Evolutionary conservation across 2,888 invertebrate species (phyloP), one percentile per base, ranked within the genome.

Genomic region (Tetropium fuscum): DNA sequence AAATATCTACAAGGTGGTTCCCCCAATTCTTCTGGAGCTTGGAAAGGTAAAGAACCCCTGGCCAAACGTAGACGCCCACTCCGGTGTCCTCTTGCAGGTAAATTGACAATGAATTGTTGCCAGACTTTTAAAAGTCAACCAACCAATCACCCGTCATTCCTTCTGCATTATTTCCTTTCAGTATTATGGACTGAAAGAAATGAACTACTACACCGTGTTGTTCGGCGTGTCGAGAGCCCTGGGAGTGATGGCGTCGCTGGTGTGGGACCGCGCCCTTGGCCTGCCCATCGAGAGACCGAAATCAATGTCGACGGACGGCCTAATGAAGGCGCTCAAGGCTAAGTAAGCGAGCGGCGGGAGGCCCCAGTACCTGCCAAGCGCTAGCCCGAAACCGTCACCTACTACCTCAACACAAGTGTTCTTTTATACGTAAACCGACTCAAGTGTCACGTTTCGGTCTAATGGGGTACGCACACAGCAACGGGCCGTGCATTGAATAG

Each of bases 41-140:
- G 97, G 97, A 78, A 97, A 97, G 84, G 96, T 96, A 60, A 94
- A 96, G 88, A 97, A 97, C 87, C 97, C 97, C 63, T 98, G 97
- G 97, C 97, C 97, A 69, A 97, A 98, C 81, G 97, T 98, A 72
- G 97, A 98, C 84, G 96, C 97, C 15, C 97, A 97, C 85, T 96
- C 96, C 67, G 97, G 97, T 69, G 96, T 94, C 44, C 87, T 95
- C 45, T 85, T 95, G 71, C 94, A 94, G 89, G 93, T 93, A 81
- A 73, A 73, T n/a, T n/a, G n/a, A 43, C 25, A n/a, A 1, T 49
- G 8, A 36, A 10, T 27, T 27, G n/a, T n/a, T 4, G 4, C 7
- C 15, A 34, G 11, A 34, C 7, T 34, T 34, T n/a, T 34, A 7
- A 6, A 13, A 34, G 10, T 25, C 16, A 10, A 10, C 40, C 18